phyloP scores from a whole-genome alignment of 2,797 vertebrate species.

The Acrossocheilus fasciatus region DNA sequence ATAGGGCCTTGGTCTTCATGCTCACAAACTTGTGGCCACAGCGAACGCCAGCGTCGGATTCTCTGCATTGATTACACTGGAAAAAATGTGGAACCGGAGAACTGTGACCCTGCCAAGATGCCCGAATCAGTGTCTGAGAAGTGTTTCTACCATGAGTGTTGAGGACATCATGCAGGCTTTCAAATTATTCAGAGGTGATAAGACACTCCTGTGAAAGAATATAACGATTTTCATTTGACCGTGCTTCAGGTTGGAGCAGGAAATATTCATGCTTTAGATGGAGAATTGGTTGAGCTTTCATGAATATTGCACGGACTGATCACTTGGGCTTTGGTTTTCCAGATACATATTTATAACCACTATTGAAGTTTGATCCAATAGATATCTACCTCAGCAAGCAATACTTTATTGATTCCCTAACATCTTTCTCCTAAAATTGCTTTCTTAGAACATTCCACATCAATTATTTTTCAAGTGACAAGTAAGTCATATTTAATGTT shows the following conservation, averaged over 20 bases:
- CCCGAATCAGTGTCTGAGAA: conserved; percentile 69
- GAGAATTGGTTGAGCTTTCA: conserved; percentile 24
- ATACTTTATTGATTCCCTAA: conserved; percentile 48
- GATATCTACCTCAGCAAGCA: conserved; percentile 84
- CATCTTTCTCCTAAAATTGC: neutral
- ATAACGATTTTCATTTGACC: conserved; percentile 15
- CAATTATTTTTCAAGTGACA: neutral
- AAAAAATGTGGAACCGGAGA: conserved; percentile 76
- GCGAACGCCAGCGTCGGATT: conserved; percentile 77
- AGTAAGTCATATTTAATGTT: neutral
- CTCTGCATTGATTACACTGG: conserved; percentile 85
- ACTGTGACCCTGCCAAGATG: conserved; percentile 77
- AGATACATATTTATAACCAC: conserved; percentile 73
- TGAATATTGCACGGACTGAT: conserved; percentile 3
- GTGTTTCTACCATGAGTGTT: conserved; percentile 82
- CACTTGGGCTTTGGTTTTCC: conserved; percentile 35
- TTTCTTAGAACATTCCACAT: conserved; percentile 17
- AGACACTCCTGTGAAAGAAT: conserved; percentile 3
- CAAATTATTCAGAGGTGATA: conserved; percentile 13
- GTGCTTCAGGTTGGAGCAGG: conserved; percentile 65
- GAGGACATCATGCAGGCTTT: conserved; percentile 55
- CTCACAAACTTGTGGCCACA: conserved; percentile 84
- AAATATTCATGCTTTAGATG: conserved; percentile 50
- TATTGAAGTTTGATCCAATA: conserved; percentile 70
- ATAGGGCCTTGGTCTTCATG: conserved; percentile 85